Percentiles rank a stretch among this genome's conserved stretches.
Conservation (phyloP, 2,113 vertebrate species). For the Tamias sibiricus region DNA sequence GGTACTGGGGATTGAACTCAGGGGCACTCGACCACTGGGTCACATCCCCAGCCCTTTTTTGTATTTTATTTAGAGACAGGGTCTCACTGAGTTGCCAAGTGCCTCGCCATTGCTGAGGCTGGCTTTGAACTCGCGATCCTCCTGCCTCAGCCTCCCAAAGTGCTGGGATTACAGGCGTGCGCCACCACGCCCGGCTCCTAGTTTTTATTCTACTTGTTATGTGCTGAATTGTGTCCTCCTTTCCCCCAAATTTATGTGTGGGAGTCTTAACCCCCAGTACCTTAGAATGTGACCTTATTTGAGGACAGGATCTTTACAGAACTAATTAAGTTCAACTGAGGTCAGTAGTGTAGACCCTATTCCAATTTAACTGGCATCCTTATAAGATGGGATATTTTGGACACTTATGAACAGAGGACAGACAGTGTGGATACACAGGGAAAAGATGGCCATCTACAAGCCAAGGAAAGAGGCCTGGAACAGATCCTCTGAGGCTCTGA, state of each 20-base stretch:
- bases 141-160: too few relatives aligned
- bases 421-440: not conserved
- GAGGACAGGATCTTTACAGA: not conserved
- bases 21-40: too few relatives aligned
- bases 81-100: too few relatives aligned
- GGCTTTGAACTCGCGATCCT: too few relatives aligned
- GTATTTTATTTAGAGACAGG: too few relatives aligned
- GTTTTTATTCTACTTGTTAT: not conserved
- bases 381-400: not conserved
- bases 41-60: too few relatives aligned
- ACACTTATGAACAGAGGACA: not conserved
- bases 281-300: not conserved
- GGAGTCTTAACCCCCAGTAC: not conserved
- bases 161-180: too few relatives aligned
- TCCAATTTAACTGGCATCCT: not conserved
- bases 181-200: not conserved
- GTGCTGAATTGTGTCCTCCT: not conserved
- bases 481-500: not conserved
- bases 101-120: too few relatives aligned
- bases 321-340: not conserved
- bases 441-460: not conserved
- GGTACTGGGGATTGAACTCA: too few relatives aligned
- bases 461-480: not conserved
- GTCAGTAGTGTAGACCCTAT: not conserved
- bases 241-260: not conserved